Evolutionary conservation across 2,888 invertebrate genomes (phyloP).

Genomic region (Dryadula phaetusa): DNA sequence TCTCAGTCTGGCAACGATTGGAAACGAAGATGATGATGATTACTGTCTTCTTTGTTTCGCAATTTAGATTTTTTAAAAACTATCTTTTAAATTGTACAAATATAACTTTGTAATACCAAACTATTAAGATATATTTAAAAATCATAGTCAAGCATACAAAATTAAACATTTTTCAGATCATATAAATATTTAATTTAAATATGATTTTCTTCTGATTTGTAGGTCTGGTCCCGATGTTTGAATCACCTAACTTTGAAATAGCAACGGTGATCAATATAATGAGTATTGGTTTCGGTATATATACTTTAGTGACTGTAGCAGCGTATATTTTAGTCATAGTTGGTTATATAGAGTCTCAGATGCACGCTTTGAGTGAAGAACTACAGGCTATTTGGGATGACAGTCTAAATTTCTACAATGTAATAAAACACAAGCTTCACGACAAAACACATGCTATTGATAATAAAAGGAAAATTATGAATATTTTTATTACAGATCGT

Average conservation of each 20-base stretch:
- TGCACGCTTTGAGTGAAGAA: no score
- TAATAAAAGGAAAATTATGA: slow-evolving; percentile 47
- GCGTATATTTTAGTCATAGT: slow-evolving; percentile 54
- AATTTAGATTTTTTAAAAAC: no score
- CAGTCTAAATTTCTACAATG: no score
- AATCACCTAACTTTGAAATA: slow-evolving; percentile 62
- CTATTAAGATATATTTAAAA: no score
- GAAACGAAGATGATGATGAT: no score
- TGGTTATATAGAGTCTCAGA: slow-evolving; percentile 61
- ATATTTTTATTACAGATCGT: slow-evolving; percentile 52
- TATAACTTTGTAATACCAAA: no score
- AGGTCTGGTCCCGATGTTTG: slow-evolving; percentile 62
- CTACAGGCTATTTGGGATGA: no score
- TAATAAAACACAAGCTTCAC: slow-evolving; percentile 22
- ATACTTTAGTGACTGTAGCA: slow-evolving; percentile 53
- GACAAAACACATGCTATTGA: slow-evolving; percentile 21
- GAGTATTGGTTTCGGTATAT: slow-evolving; percentile 51
- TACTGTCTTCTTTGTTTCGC: no score
- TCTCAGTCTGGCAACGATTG: no score
- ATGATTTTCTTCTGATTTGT: slow-evolving; percentile 25
- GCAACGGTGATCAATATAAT: slow-evolving; percentile 47
- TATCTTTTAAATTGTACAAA: no score
- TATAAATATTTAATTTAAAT: background rate
- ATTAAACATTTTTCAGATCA: no score
- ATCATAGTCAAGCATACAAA: no score